Evolutionary conservation across 2,797 vertebrate genomes (phyloP), one percentile per base, ranked within the genome.

Genomic region (Fistularia commersonii): DNA sequence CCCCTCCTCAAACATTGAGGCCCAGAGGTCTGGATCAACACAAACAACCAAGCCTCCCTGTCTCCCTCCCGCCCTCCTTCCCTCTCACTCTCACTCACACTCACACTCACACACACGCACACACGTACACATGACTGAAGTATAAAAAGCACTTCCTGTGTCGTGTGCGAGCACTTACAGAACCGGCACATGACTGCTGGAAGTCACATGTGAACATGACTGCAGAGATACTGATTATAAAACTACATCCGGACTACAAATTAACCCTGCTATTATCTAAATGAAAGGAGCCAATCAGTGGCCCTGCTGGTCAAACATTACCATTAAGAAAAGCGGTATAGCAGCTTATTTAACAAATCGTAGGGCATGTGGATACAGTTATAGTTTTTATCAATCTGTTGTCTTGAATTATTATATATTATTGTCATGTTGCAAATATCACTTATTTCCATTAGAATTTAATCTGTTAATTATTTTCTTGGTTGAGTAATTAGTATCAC

Each of bases 1-100:
- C 80, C 84, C 84, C 83, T 84, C 84, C 85, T 87, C 81, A 83
- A 84, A 86, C 84, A 86, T 77, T 85, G 84, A 86, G 80, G 72
- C 74, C 61, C 64, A 60, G 77, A 79, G 78, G 79, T 69, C 65
- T 80, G 69, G 69, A 82, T 84, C 83, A 83, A 87, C 86, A 86
- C 80, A 83, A 82, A 88, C 81, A 83, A 76, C 57, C 37, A 32
- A 0, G 42, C 54, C 14, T 3, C 23, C 4, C 23, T 23, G 2
- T 23, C 23, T 23, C 23, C 4, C 23, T 23, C 23, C 4, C 23
- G 4, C 23, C 2, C 23, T 23, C 23, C 4, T 4, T 23, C 23
- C 4, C 23, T 23, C 23, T 2, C 23, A 23, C 23, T 23, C 23
- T 23, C 36, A 51, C 60, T 45, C 51, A 45, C 38, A 48, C 55